Percentiles rank a stretch among this genome's conserved stretches.
phyloP scores from a whole-genome alignment of 2,113 vertebrate species.

The Tachysurus vachellii region DNA sequence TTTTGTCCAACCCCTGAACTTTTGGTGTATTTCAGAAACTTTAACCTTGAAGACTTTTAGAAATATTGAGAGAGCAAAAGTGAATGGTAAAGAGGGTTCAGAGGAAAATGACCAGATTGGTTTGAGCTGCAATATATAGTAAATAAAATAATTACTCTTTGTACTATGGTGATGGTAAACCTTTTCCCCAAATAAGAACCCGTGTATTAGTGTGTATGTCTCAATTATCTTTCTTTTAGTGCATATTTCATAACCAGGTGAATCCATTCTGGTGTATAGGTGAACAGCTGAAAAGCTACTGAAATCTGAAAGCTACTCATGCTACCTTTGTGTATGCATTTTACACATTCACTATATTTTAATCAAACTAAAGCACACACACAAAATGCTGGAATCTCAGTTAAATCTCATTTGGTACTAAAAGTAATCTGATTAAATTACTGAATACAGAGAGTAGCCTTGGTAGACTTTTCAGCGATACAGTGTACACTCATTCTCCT shows the following conservation, averaged over 20 bases:
- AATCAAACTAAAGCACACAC: constrained; percentile 14
- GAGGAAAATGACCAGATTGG: too few species aligned
- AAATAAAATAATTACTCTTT: too few species aligned
- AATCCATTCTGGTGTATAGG: not conserved
- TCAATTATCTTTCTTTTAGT: not conserved
- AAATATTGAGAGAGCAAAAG: too few species aligned
- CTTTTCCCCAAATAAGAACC: not conserved
- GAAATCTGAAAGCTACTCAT: not conserved
- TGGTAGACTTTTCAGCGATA: constrained; percentile 39
- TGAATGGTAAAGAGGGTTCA: too few species aligned
- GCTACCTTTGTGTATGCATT: not conserved
- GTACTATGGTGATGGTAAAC: not conserved
- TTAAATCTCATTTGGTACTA: constrained; percentile 27
- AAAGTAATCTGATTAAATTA: constrained; percentile 30
- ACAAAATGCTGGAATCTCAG: constrained; percentile 11
- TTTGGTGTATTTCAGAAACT: too few species aligned
- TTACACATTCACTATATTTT: not conserved
- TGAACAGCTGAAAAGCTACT: not conserved
- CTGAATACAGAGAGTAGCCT: constrained; percentile 27
- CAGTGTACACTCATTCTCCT: constrained; percentile 38
- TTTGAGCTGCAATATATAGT: too few species aligned
- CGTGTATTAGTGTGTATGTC: not conserved
- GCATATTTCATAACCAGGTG: not conserved
- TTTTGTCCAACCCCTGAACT: too few species aligned
- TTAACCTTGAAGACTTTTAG: too few species aligned